These are phyloP conservation scores for Drosophila sp. DNA, from an alignment of 1,140 invertebrate species.

Conservation along the genomic window DNA sequence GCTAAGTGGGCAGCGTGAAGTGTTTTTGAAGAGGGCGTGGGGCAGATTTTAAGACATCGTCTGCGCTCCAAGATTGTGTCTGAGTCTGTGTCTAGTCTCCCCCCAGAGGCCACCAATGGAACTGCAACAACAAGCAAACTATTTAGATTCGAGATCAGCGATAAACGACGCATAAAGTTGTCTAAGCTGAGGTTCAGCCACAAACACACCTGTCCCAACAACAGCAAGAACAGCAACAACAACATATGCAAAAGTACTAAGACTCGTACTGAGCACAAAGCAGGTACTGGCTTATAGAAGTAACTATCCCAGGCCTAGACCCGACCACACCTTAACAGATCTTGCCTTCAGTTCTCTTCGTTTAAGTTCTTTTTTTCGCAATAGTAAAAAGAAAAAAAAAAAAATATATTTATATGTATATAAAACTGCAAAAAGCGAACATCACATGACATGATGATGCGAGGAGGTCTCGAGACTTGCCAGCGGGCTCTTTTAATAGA, in stretches of 20 bases:
- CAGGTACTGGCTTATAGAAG: not conserved
- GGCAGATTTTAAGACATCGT: not conserved
- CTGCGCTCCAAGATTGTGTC: constrained; percentile 3
- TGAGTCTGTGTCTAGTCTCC: constrained; percentile 27
- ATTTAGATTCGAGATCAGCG: constrained; percentile 77
- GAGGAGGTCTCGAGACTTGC: constrained; percentile 64
- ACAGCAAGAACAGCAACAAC: constrained; percentile 29
- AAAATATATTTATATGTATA: not conserved
- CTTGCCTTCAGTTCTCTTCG: constrained; percentile 15
- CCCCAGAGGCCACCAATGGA: constrained; percentile 41
- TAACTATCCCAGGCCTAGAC: constrained; percentile 21
- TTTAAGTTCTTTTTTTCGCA: constrained; percentile 14
- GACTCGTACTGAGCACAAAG: constrained; percentile 15
- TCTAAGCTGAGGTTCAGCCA: constrained; percentile 17
- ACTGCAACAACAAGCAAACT: constrained; percentile 65
- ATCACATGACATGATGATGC: constrained; percentile 74
- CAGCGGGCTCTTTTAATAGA: constrained; percentile 41
- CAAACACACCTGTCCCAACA: constrained; percentile 66
- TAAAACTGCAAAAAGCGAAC: constrained; percentile 45
- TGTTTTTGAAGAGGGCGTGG: not conserved
- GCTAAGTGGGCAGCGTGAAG: constrained; percentile 38
- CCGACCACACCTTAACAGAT: constrained; percentile 45
- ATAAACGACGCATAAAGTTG: constrained; percentile 67
- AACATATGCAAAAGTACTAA: constrained; percentile 60
- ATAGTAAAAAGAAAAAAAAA: constrained; percentile 23